Conservation (phyloP, 2,888 invertebrate species). For the Drosophila peninsularis region DNA sequence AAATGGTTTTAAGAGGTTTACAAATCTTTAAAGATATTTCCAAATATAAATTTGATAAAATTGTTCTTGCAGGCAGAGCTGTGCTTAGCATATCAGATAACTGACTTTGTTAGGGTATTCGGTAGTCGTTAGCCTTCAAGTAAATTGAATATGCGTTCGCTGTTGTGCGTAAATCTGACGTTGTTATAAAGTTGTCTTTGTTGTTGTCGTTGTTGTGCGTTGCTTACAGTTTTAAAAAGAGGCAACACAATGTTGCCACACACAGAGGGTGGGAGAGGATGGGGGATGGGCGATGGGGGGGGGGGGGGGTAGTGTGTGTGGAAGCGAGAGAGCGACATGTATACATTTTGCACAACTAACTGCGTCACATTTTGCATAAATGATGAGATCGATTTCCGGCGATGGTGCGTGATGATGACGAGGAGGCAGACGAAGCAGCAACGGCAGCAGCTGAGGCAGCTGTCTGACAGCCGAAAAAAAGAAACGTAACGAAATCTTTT, state of each 20-base stretch:
- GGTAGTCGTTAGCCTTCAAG: neutral
- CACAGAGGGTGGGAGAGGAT: neutral
- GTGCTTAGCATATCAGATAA: too few relatives aligned
- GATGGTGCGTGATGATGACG: slow-evolving; percentile 68
- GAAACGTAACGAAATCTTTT: slow-evolving; percentile 42
- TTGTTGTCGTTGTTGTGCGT: slow-evolving; percentile 10
- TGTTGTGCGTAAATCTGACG: slow-evolving; percentile 44
- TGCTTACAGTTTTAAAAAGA: slow-evolving; percentile 35
- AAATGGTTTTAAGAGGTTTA: neutral
- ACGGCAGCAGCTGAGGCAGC: neutral
- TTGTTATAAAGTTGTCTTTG: slow-evolving; percentile 46
- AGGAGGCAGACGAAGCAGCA: slow-evolving; percentile 1
- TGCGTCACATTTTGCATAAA: slow-evolving; percentile 80
- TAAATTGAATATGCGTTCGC: neutral
- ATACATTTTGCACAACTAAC: slow-evolving; percentile 77
- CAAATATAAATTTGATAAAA: too few relatives aligned
- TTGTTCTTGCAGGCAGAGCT: too few relatives aligned
- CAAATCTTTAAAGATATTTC: too few relatives aligned
- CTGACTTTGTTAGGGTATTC: neutral
- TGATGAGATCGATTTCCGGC: slow-evolving; percentile 79
- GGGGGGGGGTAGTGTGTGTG: neutral
- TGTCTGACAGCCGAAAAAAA: slow-evolving; percentile 11
- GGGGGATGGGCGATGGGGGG: neutral
- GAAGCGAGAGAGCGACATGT: slow-evolving; percentile 17
- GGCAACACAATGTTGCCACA: slow-evolving; percentile 39